Conservation (phyloP, 1,140 invertebrate genomes). For the Cyrtorhinus lividipennis region DNA sequence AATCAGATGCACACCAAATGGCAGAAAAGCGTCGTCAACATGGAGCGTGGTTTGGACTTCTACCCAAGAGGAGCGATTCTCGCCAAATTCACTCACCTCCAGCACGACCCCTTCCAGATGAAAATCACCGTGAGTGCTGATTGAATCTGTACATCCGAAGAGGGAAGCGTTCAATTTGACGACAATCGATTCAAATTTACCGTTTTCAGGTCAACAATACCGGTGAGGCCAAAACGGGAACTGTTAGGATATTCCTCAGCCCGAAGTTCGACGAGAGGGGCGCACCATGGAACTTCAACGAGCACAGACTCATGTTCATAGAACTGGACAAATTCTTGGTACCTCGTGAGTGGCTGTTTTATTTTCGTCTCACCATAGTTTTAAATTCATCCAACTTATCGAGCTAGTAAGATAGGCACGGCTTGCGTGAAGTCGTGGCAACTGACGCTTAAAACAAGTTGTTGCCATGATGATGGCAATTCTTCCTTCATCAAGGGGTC, state of each 20-base stretch:
- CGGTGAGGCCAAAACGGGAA: conserved; percentile 28
- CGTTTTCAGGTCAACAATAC: conserved; percentile 21
- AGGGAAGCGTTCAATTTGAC: conserved; percentile 14
- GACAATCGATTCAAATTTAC: conserved; percentile 12
- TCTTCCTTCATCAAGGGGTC: too few relatives aligned
- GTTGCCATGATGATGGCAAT: too few relatives aligned
- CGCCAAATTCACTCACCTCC: conserved; percentile 32
- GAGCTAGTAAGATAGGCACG: too few relatives aligned
- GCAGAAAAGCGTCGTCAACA: conserved; percentile 34
- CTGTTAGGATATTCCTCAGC: conserved; percentile 43
- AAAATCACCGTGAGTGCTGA: too few relatives aligned
- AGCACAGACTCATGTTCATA: conserved; percentile 37
- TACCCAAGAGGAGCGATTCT: conserved; percentile 30
- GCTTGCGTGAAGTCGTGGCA: too few relatives aligned
- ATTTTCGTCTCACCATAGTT: too few relatives aligned
- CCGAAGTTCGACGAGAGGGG: conserved; percentile 40
- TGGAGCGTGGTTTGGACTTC: conserved; percentile 35
- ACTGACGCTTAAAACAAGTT: too few relatives aligned
- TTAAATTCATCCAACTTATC: too few relatives aligned
- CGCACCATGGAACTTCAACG: conserved; percentile 31
- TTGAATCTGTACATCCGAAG: too few relatives aligned
- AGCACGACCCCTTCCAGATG: conserved; percentile 31
- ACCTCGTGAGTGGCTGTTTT: conserved; percentile 33
- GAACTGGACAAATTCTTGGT: conserved; percentile 41
- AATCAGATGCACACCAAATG: conserved; percentile 33